These are phyloP conservation scores for Anas capensis DNA, from an alignment of 2,797 vertebrate genomes.

Conservation along the genomic window DNA sequence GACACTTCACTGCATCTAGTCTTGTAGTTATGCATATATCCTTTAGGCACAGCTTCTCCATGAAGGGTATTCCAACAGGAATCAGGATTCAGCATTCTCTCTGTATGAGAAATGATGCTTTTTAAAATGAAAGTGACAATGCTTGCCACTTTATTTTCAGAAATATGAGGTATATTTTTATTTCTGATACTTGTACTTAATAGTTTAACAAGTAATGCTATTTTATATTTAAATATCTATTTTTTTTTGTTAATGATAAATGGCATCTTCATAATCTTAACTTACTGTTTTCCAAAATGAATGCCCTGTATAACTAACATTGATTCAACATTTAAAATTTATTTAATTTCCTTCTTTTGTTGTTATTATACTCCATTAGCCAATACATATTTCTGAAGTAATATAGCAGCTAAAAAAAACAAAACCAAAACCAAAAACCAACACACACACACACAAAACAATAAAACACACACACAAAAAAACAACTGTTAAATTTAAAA, in stretches of 20 bases:
- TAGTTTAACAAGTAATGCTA: neutral
- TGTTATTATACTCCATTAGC: neutral
- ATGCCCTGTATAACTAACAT: neutral
- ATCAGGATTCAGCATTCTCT: neutral
- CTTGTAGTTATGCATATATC: neutral
- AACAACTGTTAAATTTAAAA: neutral
- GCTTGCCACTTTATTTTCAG: neutral
- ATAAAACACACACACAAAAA: too few relatives aligned
- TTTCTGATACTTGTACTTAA: neutral
- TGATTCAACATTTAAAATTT: neutral
- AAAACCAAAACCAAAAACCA: too few relatives aligned
- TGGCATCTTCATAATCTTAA: neutral
- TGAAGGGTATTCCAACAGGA: neutral
- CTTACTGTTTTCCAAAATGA: neutral
- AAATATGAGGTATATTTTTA: neutral
- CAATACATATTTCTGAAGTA: neutral
- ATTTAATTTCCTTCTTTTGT: neutral
- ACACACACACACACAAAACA: too few relatives aligned
- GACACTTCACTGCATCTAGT: neutral
- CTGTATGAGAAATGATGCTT: neutral
- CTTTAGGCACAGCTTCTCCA: neutral
- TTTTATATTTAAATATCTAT: neutral
- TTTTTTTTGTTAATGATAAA: neutral
- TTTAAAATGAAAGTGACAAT: slow-evolving; percentile 1
- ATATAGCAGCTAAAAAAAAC: neutral